A percentile compares a stretch with the other conserved stretches of the same genome.
These are phyloP conservation scores for Aleiodes leptofemur DNA, from an alignment of 2,888 invertebrate species.

Conservation along the genomic window DNA sequence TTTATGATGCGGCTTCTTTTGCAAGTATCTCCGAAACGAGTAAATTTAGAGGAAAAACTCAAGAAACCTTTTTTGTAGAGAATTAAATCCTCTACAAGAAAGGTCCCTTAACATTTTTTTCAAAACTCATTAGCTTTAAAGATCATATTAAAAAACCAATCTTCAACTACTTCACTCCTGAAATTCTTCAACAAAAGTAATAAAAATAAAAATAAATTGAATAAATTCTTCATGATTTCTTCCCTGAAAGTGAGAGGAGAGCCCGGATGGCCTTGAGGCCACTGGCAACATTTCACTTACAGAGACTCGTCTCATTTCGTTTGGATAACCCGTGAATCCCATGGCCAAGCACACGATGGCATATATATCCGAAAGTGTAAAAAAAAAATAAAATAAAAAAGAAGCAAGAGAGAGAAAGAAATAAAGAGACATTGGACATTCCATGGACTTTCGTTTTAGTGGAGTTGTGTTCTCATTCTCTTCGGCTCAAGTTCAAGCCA, in stretches of 20 bases:
- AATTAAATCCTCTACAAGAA: no score
- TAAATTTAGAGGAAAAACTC: no score
- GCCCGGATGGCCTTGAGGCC: conserved; percentile 67
- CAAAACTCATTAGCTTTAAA: no score
- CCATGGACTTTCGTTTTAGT: conserved; percentile 31
- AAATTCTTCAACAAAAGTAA: no score
- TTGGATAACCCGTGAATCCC: conserved; percentile 46
- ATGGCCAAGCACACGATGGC: conserved; percentile 28
- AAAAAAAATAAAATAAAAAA: conserved; percentile 15
- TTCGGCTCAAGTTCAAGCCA: conserved; percentile 22
- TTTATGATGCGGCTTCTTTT: no score
- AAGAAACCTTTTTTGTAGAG: no score
- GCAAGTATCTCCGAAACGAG: no score
- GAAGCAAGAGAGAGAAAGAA: conserved; percentile 11
- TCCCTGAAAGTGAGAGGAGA: conserved; percentile 67
- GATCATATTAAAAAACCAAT: no score
- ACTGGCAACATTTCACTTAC: conserved; percentile 66
- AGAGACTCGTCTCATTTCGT: conserved; percentile 51
- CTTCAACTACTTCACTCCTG: no score
- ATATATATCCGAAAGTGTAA: conserved; percentile 34
- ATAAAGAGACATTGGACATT: conserved; percentile 27
- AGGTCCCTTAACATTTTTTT: no score
- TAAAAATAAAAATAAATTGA: neutral
- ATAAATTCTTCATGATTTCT: conserved; percentile 15
- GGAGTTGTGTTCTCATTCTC: conserved; percentile 18